Evolutionary conservation across 2,888 invertebrate genomes (phyloP), one percentile per base, ranked within the genome.

Genomic region (Cheilosia urbana): DNA sequence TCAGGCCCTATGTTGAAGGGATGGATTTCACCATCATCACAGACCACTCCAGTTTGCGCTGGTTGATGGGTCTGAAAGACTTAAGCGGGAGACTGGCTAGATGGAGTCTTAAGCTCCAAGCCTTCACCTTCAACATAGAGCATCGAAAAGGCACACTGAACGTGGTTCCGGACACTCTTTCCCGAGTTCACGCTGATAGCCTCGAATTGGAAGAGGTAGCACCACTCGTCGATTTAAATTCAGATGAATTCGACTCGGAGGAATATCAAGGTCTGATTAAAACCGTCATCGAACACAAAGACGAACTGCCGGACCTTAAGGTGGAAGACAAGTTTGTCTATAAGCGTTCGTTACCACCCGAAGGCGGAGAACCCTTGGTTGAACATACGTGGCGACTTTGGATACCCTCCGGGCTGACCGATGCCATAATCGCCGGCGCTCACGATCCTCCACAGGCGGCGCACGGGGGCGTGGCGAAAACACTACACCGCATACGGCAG

Each of bases 1-100:
- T 71, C 71, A 17, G 87, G 1, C 69, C 82, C 0, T 87, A 87
- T 60, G 58, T 82, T 1, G 85, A 85, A 53, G 58, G 73, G 1
- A 72, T 69, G 17, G 79, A 57, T 3, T 84, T 82, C n/a, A 77
- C 51, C 1, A 47, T 87, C 0, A 53, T 85, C 6, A 88, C 89
- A 0, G 90, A 90, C 78, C 89, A 89, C 34, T 75, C 84, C 21
- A 87, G 88, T 4, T 58, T 89, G 1, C 53, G 81, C 27, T 89
- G 88, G 88, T 65, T 90, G 2, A 60, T 87, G 71, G n/a, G n/a
- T 13, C 53, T 53, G 7, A 87, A 88, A 62, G 88, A 89, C 19
- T 87, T 89, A 2, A 75, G 77, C 17, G 89, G 89, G 1, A 66
- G 88, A 45, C 60, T 90, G 30, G 89, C 89, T 1, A 27, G 89